These are phyloP conservation scores for Pseudorectes ferrugineus DNA, from an alignment of 2,113 vertebrate species.

Conservation along the genomic window DNA sequence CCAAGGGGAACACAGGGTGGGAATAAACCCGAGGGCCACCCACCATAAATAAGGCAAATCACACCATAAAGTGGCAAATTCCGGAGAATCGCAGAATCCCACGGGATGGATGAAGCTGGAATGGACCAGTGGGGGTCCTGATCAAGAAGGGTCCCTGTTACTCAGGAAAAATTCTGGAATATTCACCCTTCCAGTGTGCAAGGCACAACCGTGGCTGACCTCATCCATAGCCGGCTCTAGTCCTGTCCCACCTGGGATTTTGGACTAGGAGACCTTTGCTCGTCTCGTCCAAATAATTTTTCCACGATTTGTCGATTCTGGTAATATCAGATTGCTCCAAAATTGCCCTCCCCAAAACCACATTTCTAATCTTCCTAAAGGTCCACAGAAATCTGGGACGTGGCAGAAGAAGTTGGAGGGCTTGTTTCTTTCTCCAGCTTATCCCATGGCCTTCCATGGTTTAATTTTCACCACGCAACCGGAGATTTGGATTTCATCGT, in stretches of 20 bases:
- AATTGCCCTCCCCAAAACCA: neutral
- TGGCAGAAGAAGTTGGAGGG: rapidly evolving
- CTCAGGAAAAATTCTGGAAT: neutral
- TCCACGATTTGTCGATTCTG: neutral
- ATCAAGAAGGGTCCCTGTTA: neutral
- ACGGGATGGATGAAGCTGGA: rapidly evolving
- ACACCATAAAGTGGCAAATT: rapidly evolving
- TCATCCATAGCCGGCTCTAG: neutral
- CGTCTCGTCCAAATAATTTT: neutral
- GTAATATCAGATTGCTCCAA: neutral
- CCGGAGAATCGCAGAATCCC: neutral
- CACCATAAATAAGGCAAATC: neutral
- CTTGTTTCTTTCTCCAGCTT: neutral
- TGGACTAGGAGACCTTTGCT: neutral
- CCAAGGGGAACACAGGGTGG: neutral
- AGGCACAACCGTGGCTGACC: neutral
- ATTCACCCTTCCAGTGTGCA: neutral
- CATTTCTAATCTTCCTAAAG: neutral
- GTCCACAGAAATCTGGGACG: rapidly evolving
- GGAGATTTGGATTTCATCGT: neutral
- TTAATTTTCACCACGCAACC: neutral
- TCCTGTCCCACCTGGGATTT: neutral
- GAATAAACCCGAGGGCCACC: neutral
- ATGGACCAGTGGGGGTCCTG: neutral
- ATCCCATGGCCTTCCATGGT: neutral